A percentile compares a stretch with the other conserved stretches of the same genome.
Conservation (phyloP, 2,113 vertebrate genomes). For the Rhinichthys klamathensis region DNA sequence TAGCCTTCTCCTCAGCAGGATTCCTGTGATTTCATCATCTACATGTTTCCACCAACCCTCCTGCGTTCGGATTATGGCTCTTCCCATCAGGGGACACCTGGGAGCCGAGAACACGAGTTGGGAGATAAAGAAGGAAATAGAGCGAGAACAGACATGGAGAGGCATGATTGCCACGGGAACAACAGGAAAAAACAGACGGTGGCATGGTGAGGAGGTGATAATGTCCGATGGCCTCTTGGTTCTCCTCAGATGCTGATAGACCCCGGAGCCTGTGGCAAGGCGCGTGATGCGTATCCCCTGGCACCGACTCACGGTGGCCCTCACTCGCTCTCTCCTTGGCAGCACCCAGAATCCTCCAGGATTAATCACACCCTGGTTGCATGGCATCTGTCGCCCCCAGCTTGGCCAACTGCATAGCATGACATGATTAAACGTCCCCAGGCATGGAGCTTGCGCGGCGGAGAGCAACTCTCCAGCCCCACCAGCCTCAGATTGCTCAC, state of each 20-base stretch:
- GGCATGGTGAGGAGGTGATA: slow-evolving; percentile 18
- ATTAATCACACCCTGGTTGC: slow-evolving; percentile 73
- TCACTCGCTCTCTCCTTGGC: slow-evolving; percentile 30
- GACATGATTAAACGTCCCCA: slow-evolving; percentile 70
- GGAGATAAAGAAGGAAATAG: slow-evolving; percentile 18
- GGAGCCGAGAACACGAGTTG: slow-evolving; percentile 19
- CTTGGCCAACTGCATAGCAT: slow-evolving; percentile 69
- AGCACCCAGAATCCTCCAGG: slow-evolving; percentile 59
- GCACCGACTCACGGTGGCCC: slow-evolving; percentile 12
- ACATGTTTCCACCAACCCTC: slow-evolving; percentile 14
- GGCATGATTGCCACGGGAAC: slow-evolving; percentile 1
- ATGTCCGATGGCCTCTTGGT: slow-evolving; percentile 6
- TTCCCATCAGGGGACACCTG: slow-evolving; percentile 26
- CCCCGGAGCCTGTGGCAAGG: slow-evolving; percentile 58
- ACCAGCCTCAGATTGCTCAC: background rate
- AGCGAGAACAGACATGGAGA: background rate
- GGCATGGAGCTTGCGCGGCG: background rate
- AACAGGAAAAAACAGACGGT: slow-evolving; percentile 17
- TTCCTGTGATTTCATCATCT: slow-evolving; percentile 11
- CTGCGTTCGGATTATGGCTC: slow-evolving; percentile 12
- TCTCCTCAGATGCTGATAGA: slow-evolving; percentile 51
- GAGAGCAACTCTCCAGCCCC: slow-evolving; percentile 1
- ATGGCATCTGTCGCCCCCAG: slow-evolving; percentile 71
- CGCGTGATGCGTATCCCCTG: slow-evolving; percentile 57
- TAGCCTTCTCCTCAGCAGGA: slow-evolving; percentile 4